Conservation (phyloP, 2,797 vertebrate genomes). For the Remorina albescens region DNA sequence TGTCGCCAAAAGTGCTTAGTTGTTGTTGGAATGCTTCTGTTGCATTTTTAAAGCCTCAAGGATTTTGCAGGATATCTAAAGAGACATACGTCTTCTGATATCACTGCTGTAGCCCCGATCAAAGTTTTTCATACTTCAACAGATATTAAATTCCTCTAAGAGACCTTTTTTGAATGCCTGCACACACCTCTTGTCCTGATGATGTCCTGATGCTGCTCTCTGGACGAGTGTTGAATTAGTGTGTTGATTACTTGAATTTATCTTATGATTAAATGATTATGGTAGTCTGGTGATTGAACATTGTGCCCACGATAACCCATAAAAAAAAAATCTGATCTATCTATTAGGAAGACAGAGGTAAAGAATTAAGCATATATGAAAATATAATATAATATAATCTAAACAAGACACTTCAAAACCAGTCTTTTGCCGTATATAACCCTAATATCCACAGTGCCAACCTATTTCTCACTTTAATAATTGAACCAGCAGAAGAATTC, state of each 20-base stretch:
- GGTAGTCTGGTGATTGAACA: too few relatives aligned
- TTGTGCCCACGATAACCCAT: too few relatives aligned
- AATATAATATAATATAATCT: too few relatives aligned
- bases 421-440: neutral
- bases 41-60: neutral
- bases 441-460: neutral
- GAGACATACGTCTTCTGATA: neutral
- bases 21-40: too few relatives aligned
- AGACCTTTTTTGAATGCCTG: neutral
- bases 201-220: neutral
- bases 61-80: constrained; percentile 1
- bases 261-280: too few relatives aligned
- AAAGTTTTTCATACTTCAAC: neutral
- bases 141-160: neutral
- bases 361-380: neutral
- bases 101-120: neutral
- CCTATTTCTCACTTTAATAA: neutral
- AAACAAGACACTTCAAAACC: neutral
- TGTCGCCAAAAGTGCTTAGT: too few relatives aligned
- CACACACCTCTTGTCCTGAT: neutral
- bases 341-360: neutral
- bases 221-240: neutral
- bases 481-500: neutral
- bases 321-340: too few relatives aligned
- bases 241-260: too few relatives aligned